Evolutionary conservation across 2,113 vertebrate genomes (phyloP), one percentile per base, ranked within the genome.

Genomic region (Xerus inauris): DNA sequence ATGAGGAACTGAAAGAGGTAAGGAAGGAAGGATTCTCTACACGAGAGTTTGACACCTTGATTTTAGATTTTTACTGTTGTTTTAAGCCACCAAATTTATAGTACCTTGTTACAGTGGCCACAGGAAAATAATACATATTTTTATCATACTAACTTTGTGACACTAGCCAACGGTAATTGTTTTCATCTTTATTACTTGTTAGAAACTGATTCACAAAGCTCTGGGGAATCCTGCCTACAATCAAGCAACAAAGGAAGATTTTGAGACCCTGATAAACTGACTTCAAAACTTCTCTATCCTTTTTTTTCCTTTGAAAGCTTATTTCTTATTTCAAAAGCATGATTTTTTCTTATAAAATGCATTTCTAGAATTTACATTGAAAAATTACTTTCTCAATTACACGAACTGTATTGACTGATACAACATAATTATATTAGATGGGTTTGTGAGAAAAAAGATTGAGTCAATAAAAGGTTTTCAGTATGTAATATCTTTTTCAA

Each of bases 281-380:
- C 32, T 84, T 77, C n/a, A 54, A 85, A 67, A 30, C 9, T 8
- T 86, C 28, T n/a, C 38, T 19, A 9, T 71, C 45, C 57, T 88
- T 73, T 24, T 24, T 14, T n/a, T 89, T 40, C 40, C 32, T 86
- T 92, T 87, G 80, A 65, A 87, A 79, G 51, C 28, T 2, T 62
- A 22, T 89, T 94, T 77, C 38, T 42, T 72, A 81, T 92, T 89
- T 90, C 40, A 72, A 95, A 93, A 51, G 30, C 16, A 81, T 71
- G 9, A 11, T 28, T 72, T 73, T 57, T 80, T 69, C 81, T 73
- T 24, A 88, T 19, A 75, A 88, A 88, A 80, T 93, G 28, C 30
- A 79, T 42, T 51, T 76, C 26, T 59, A 54, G 57, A 28, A 30
- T 54, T 87, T 62, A 83, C 5, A 38, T 67, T 69, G 75, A 93